A percentile compares a stretch with the other conserved stretches of the same genome.
Evolutionary conservation across 2,797 vertebrate genomes (phyloP).

Genomic region (Protonibea diacanthus): DNA sequence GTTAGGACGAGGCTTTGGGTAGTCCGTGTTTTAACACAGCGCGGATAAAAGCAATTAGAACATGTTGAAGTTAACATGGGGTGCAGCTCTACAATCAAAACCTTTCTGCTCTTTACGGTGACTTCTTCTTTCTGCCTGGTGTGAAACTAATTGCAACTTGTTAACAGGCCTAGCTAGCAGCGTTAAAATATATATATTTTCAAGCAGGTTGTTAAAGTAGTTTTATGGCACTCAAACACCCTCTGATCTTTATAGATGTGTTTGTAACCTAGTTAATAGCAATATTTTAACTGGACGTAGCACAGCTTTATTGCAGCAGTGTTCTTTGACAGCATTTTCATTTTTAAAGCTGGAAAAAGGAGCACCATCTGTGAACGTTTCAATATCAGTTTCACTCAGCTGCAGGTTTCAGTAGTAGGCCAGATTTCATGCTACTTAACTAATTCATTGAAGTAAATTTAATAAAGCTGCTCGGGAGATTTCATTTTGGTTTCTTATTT

Average conservation of each 20-base stretch:
- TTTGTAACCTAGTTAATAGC: conserved; percentile 35
- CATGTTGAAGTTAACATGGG: conserved; percentile 37
- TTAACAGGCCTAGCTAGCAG: conserved; percentile 37
- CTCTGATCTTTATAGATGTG: conserved; percentile 30
- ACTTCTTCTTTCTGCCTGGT: conserved; percentile 29
- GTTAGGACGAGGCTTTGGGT: neutral
- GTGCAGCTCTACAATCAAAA: conserved; percentile 28
- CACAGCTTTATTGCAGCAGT: conserved; percentile 1
- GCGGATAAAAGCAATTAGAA: conserved; percentile 15
- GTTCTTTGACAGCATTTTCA: conserved; percentile 2
- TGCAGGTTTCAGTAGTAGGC: conserved; percentile 22
- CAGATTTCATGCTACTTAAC: conserved; percentile 7
- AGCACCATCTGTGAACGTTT: conserved; percentile 12
- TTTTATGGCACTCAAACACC: conserved; percentile 28
- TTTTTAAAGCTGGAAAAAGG: conserved; percentile 21
- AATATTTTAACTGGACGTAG: conserved; percentile 2
- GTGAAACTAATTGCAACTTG: conserved; percentile 62
- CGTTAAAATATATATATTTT: conserved; percentile 14
- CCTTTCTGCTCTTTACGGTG: conserved; percentile 16
- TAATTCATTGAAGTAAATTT: neutral
- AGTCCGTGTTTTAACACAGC: conserved; percentile 6
- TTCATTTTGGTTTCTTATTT: conserved; percentile 20
- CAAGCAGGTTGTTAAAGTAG: conserved; percentile 34
- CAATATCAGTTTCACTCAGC: conserved; percentile 2
- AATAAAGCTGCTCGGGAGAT: conserved; percentile 17